Evolutionary conservation across 2,888 invertebrate species (phyloP).

Genomic region (Selenia dentaria): DNA sequence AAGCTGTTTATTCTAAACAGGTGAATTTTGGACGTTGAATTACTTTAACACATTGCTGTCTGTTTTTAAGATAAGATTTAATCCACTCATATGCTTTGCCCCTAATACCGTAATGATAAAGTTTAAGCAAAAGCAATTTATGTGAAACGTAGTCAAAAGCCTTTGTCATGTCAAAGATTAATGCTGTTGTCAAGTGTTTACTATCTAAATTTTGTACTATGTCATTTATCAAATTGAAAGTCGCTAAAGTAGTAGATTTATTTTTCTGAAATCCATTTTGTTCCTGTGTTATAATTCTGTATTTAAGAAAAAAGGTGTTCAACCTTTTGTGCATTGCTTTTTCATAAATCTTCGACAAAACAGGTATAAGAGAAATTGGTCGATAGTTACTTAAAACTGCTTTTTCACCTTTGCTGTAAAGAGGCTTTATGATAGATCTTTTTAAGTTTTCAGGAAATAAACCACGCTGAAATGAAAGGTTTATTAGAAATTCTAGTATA

Average conservation of each 20-base stretch:
- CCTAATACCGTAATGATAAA: not conserved
- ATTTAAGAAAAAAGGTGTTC: not conserved
- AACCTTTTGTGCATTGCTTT: not conserved
- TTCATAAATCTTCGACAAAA: not conserved
- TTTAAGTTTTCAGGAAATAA: not conserved
- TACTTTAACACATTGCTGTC: not conserved
- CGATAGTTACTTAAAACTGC: not conserved
- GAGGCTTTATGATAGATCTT: not conserved
- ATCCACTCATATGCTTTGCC: not conserved
- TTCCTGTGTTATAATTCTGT: not conserved
- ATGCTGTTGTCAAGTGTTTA: not conserved
- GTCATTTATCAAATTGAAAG: not conserved
- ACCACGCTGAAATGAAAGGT: not conserved
- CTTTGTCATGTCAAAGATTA: not conserved
- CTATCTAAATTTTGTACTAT: not conserved
- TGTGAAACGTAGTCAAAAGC: conserved; percentile 1
- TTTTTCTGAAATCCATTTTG: not conserved
- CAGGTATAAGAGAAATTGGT: not conserved
- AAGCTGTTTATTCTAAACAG: not conserved
- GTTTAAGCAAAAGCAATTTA: not conserved
- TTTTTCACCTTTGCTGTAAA: not conserved
- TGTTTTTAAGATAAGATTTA: not conserved
- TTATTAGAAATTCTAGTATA: not conserved
- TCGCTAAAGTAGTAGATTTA: not conserved
- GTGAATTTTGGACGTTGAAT: no score